These are phyloP conservation scores for Neria commutata DNA, from an alignment of 2,888 invertebrate genomes.

Conservation along the genomic window DNA sequence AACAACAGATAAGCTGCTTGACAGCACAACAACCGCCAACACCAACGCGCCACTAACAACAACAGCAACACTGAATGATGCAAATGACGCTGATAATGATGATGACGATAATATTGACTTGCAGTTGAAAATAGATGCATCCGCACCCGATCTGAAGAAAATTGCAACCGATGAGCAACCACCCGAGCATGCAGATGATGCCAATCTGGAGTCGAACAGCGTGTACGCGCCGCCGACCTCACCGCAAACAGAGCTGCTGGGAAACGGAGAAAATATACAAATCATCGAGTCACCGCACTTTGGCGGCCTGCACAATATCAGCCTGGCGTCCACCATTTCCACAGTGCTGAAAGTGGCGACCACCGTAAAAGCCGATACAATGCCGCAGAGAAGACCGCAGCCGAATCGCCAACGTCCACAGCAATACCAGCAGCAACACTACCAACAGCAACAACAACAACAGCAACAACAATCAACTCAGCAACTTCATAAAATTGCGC, in stretches of 20 bases:
- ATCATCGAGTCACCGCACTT: constrained; percentile 51
- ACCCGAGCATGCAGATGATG: constrained; percentile 18
- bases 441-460: constrained; percentile 19
- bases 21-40: too few relatives aligned
- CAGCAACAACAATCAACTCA: constrained; percentile 23
- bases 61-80: background rate
- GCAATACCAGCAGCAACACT: constrained; percentile 16
- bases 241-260: constrained; percentile 19
- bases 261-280: constrained; percentile 48
- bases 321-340: constrained; percentile 40
- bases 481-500: constrained; percentile 1
- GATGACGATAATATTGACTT: constrained; percentile 2
- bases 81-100: background rate
- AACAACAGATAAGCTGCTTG: constrained; percentile 2
- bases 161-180: constrained; percentile 23
- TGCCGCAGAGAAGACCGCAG: constrained; percentile 30
- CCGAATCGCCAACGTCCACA: constrained; percentile 25
- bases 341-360: constrained; percentile 39
- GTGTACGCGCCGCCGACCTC: constrained; percentile 45
- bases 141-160: constrained; percentile 26
- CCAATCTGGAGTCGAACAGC: constrained; percentile 51
- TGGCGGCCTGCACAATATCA: constrained; percentile 40
- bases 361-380: constrained; percentile 7
- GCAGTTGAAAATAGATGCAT: constrained; percentile 13
- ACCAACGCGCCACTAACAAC: background rate